Percentiles rank a stretch among this genome's conserved stretches.
Conservation (phyloP, 1,140 invertebrate species). For the Diorhabda elongata region DNA sequence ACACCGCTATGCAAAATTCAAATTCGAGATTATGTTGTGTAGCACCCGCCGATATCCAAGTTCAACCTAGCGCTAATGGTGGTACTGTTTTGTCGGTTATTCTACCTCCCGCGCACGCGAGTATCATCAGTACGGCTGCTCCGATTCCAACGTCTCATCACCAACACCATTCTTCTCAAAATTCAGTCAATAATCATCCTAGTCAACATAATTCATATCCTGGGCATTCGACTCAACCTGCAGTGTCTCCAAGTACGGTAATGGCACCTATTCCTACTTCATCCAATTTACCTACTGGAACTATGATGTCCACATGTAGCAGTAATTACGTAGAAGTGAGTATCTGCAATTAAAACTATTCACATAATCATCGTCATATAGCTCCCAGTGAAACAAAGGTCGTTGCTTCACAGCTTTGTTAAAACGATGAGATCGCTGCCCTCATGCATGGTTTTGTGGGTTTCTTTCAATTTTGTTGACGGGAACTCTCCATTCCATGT, state of each 20-base stretch:
- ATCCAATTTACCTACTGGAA: slow-evolving; percentile 42
- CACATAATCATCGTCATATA: not conserved
- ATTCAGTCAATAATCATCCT: slow-evolving; percentile 35
- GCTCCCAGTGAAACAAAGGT: no score
- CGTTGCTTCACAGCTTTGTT: no score
- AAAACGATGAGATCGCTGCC: no score
- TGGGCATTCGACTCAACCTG: slow-evolving; percentile 23
- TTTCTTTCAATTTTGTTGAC: no score
- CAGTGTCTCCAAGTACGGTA: slow-evolving; percentile 22
- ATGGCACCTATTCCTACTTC: slow-evolving; percentile 33
- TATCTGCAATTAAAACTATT: not conserved
- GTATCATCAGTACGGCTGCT: slow-evolving; percentile 38
- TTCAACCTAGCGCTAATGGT: slow-evolving; percentile 58
- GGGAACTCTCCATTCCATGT: no score
- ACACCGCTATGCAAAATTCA: slow-evolving; percentile 30
- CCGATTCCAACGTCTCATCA: slow-evolving; percentile 30
- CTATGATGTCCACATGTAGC: slow-evolving; percentile 57
- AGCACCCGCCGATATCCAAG: slow-evolving; percentile 56
- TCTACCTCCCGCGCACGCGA: slow-evolving; percentile 59
- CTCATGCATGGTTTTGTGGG: no score
- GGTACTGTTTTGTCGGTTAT: slow-evolving; percentile 75
- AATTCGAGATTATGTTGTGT: slow-evolving; percentile 50
- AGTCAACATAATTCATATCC: slow-evolving; percentile 34
- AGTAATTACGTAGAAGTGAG: slow-evolving; percentile 58
- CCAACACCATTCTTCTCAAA: slow-evolving; percentile 36